Base-by-base conservation (phyloP, 1,140 invertebrate genomes). In the Drosophila varians region DNA sequence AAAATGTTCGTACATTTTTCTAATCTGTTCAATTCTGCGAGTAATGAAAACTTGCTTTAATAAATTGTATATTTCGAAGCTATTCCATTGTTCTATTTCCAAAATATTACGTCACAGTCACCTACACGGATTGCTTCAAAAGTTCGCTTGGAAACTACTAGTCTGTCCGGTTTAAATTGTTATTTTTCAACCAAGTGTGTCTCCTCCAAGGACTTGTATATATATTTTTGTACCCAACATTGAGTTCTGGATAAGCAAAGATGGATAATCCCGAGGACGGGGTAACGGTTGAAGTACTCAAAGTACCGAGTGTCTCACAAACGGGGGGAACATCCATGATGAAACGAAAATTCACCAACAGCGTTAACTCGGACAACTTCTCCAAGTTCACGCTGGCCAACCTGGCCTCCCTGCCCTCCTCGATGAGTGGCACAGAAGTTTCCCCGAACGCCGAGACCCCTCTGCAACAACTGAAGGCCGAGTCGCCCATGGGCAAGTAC, bases 361-460 rank as follows among this genome's bases (percentile, higher is more conserved):
- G 8, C 6, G 3, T 4, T 2, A 16, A 3, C 1, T 42, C 38
- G 1, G 38, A 42, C 0, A 12, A 5, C 4, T 11, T 46, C n/a
- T 70, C 68, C 11, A 58, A 23, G n/a, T 16, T 56, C 1, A 77
- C 65, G 0, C 4, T 51, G 34, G 16, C 54, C 18, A 72, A 78
- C 36, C 4, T 77, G 4, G 14, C 26, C 1, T 26, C 42, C 0
- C 5, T 25, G 4, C n/a, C 34, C 0, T 43, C 31, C 0, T 38
- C 74, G 4, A 7, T 31, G 1, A 12, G 2, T 28, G 8, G 9
- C 21, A 1, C 8, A 16, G 40, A 0, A 16, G 8, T 9, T 11
- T 1, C 8, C 11, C 26, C 36, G n/a, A 9, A 2, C 0, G 3
- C 26, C 46, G 7, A 28, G 28, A 9, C 2, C 2, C 7, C 26